Evolutionary conservation across 2,113 vertebrate genomes (phyloP), one percentile per base, ranked within the genome.

Genomic region (Ondatra zibethicus): DNA sequence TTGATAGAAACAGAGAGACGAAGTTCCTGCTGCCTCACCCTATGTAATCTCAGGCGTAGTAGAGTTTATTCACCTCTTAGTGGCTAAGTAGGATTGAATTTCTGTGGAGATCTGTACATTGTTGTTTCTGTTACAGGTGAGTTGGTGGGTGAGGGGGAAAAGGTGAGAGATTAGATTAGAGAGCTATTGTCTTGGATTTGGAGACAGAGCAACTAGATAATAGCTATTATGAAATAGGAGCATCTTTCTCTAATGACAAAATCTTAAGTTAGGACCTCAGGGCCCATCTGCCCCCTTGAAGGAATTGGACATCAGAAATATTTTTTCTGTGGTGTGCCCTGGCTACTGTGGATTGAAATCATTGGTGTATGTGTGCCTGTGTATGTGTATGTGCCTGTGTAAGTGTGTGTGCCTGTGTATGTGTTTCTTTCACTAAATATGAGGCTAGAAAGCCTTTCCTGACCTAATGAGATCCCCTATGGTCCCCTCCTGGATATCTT

Each of bases 271-370:
- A 42, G 5, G 78, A 50, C 82, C 88, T 91, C 72, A 95, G 88
- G 73, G 76, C 65, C 91, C 45, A n/a, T 77, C 73, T 84, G 29
- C 39, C 65, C 47, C 61, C 33, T 6, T 66, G 80, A 96, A 94
- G 76, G 39, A 97, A 66, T 89, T 39, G 39, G 90, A 86, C 58
- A 84, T 82, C 63, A 52, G 81, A 29, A 89, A 39, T 94, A 73
- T 93, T 96, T 70, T 66, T 93, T 68, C 68, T 96, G 47, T 91
- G 73, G 42, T 80, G 75, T 92, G 42, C 93, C 52, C 88, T 91
- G 90, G 90, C 96, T 97, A 92, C 97, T 96, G 86, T 95, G 94
- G 77, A 82, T 93, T 91, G 97, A 96, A 75, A 61, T 19, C n/a
- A 31, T 50, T 39, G 66, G 36, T 93, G 11, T 88, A 65, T 97